phyloP scores from a whole-genome alignment of 2,113 vertebrate genomes.

The Onychostruthus taczanowskii region DNA sequence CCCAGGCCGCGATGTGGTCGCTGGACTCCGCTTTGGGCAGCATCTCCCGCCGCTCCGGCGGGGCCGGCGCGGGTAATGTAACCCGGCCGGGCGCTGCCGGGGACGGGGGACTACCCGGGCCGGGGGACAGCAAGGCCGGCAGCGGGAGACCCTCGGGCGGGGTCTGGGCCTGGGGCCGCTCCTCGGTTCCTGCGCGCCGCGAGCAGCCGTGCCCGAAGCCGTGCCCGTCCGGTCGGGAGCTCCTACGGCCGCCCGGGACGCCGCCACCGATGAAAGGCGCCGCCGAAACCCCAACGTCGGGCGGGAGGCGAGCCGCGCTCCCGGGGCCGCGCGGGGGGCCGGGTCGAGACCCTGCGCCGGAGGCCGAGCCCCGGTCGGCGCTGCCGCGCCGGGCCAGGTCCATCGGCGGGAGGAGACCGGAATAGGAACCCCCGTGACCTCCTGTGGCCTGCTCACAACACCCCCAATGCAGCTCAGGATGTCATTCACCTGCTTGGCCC shows the following conservation, averaged over 20 bases:
- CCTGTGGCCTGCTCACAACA: not conserved
- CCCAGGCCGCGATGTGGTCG: constrained; percentile 31
- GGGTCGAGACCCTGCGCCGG: not conserved
- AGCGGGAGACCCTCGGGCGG: not conserved
- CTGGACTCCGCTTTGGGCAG: constrained; percentile 49
- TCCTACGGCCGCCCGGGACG: not conserved
- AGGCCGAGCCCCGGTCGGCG: not conserved
- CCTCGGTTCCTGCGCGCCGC: not conserved
- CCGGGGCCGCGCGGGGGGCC: not conserved
- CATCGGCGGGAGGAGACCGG: constrained; percentile 36
- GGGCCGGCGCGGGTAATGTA: not conserved
- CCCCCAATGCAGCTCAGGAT: not conserved
- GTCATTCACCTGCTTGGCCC: not conserved
- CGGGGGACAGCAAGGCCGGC: not conserved
- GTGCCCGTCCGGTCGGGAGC: constrained; percentile 4
- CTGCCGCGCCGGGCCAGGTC: constrained; percentile 46
- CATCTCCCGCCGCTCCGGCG: constrained; percentile 2
- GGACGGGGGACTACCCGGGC: not conserved
- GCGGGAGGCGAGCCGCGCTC: constrained; percentile 2
- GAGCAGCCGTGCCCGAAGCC: not conserved
- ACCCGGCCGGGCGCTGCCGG: not conserved
- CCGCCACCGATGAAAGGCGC: not conserved
- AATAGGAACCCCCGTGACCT: not conserved
- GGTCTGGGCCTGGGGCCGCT: not conserved
- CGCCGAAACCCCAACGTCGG: not conserved